phyloP scores from a whole-genome alignment of 2,113 vertebrate genomes.

The Grantiella picta region DNA sequence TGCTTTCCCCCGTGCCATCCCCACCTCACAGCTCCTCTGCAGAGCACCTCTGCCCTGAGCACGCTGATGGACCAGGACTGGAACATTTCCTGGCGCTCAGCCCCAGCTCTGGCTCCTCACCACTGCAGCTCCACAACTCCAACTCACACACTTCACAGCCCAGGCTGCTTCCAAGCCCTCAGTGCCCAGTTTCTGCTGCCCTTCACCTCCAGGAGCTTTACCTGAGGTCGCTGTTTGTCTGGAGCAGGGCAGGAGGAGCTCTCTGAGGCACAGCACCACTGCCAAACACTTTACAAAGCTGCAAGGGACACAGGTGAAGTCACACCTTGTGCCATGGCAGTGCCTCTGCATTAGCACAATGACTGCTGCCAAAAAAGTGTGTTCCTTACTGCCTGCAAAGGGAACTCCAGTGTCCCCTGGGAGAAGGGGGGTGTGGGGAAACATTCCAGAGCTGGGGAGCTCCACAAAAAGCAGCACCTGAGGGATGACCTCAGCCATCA shows the following conservation, averaged over 20 bases:
- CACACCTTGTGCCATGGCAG: background rate
- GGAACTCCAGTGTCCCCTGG: background rate
- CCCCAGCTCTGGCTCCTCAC: background rate
- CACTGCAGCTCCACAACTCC: background rate
- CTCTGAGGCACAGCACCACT: background rate
- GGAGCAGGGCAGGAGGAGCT: fast-evolving
- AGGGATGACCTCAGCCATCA: background rate
- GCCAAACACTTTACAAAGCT: fast-evolving
- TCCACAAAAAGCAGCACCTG: background rate
- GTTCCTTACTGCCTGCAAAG: fast-evolving
- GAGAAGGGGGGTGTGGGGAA: background rate
- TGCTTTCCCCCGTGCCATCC: background rate
- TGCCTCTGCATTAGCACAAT: background rate
- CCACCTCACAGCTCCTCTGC: background rate
- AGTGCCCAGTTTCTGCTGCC: background rate
- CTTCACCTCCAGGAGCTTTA: background rate
- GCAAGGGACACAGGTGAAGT: background rate
- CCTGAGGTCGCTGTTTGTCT: background rate
- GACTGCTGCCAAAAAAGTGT: fast-evolving
- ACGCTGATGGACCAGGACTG: fast-evolving
- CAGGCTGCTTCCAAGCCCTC: background rate
- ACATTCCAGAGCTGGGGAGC: background rate
- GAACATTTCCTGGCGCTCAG: background rate
- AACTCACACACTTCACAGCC: fast-evolving
- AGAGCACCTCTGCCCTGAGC: background rate